Evolutionary conservation across 1,140 invertebrate genomes (phyloP).

Genomic region (Tetranychus cinnabarinus): DNA sequence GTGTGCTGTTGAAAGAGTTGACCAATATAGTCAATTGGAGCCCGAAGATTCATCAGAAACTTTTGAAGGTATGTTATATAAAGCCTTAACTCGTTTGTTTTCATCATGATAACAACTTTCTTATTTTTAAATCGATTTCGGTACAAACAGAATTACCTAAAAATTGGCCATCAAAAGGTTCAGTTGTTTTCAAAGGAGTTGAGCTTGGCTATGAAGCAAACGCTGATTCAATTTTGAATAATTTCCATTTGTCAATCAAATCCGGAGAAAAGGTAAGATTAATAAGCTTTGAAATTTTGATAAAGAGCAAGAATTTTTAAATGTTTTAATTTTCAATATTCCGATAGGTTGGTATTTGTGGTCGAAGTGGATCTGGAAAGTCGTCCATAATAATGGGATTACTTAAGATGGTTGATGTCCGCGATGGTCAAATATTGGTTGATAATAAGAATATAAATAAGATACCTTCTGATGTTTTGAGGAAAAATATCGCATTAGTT

Average conservation of each 20-base stretch:
- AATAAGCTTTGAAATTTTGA: not conserved
- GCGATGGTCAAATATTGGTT: constrained; percentile 42
- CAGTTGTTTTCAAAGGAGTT: not conserved
- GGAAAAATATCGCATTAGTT: constrained; percentile 25
- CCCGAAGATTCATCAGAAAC: constrained; percentile 7
- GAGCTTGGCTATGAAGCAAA: not conserved
- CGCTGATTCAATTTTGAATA: not conserved
- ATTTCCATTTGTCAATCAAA: not conserved
- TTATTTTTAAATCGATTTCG: no score
- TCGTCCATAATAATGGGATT: constrained; percentile 19
- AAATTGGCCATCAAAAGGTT: not conserved
- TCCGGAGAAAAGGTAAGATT: not conserved
- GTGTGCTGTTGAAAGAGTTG: constrained; percentile 43
- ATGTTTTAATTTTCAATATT: not conserved
- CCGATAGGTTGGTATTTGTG: constrained; percentile 23
- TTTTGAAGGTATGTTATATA: no score
- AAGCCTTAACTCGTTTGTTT: no score
- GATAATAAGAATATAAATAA: constrained; percentile 54
- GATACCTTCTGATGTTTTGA: constrained; percentile 26
- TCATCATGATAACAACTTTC: no score
- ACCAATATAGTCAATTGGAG: constrained; percentile 30
- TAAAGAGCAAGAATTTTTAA: not conserved
- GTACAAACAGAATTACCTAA: constrained; percentile 29
- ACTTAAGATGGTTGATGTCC: constrained; percentile 23
- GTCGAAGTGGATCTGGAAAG: constrained; percentile 22